Evolutionary conservation across 2,113 vertebrate genomes (phyloP), one percentile per base, ranked within the genome.

Genomic region (Plestiodon gilberti): DNA sequence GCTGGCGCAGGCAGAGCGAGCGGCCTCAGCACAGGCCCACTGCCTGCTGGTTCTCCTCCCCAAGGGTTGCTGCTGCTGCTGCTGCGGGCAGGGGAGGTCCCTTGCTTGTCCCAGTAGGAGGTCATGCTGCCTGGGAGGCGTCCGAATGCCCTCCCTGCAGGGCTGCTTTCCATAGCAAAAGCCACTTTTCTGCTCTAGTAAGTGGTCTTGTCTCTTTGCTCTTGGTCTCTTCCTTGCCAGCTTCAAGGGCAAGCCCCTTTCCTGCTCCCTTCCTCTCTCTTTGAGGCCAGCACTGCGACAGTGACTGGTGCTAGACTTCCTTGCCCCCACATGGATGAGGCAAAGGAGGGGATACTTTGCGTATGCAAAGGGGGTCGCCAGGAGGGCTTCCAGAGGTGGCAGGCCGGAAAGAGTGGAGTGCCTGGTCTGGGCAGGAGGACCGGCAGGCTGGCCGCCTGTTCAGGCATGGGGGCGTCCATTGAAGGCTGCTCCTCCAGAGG

Each of bases 161-260:
- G 13, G n/a, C 78, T 38, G 13, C 4, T 65, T 89, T 85, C 67
- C 73, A 83, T 7, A 48, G 85, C 80, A 55, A 69, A 55, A 80
- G 78, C 23, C 78, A 25, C 79, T 89, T 91, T 92, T 89, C 89
- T 89, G 83, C 89, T 87, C 83, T 77, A 86, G 0, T 90, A 89
- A 88, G 25, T 35, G 33, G 81, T 33, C 13, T 57, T 57, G 13
- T 25, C n/a, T 70, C 79, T 3, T 10, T 6, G 4, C 1, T 1
- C 8, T 3, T 28, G 57, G 23, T 40, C 62, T 48, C 40, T 14
- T 33, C 18, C 43, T 6, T 2, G 15, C 80, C 10, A 3, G 9
- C 81, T 71, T 38, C 7, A 55, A 23, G 48, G 65, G 81, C 30
- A n/a, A 69, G 62, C 8, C 25, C 40, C 25, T 20, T 5, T n/a